phyloP scores from a whole-genome alignment of 1,140 invertebrate species.

The Trachymyrmex septentrionalis region DNA sequence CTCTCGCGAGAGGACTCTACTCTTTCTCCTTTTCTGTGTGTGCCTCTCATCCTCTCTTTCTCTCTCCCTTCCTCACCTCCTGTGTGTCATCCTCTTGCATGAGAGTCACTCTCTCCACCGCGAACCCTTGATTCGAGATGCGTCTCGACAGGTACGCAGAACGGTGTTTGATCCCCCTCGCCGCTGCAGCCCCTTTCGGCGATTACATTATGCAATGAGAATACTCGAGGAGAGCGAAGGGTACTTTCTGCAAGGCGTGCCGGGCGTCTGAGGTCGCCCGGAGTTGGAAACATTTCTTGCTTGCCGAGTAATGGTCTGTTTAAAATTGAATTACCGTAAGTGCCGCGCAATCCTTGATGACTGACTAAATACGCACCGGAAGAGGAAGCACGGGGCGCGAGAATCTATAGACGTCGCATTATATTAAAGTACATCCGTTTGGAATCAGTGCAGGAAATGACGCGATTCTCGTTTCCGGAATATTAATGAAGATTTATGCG shows the following conservation, averaged over 20 bases:
- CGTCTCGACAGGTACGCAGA: constrained; percentile 58
- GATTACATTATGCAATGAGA: constrained; percentile 77
- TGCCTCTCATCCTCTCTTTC: neutral
- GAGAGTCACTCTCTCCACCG: constrained; percentile 65
- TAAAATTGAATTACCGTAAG: constrained; percentile 72
- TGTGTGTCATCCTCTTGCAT: neutral
- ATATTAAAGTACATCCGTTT: constrained; percentile 34
- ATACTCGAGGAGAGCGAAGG: constrained; percentile 68
- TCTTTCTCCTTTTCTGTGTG: neutral
- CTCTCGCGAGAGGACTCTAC: neutral
- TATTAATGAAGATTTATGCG: constrained; percentile 28
- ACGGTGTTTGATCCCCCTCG: constrained; percentile 51
- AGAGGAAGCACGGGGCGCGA: neutral
- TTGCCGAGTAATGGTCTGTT: constrained; percentile 66
- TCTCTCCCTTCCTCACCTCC: neutral
- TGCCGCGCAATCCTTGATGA: constrained; percentile 69
- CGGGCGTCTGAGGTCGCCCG: constrained; percentile 59
- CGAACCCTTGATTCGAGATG: constrained; percentile 65
- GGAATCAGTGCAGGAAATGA: constrained; percentile 22
- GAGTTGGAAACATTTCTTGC: constrained; percentile 72
- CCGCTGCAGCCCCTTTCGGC: constrained; percentile 60
- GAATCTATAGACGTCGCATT: constrained; percentile 42
- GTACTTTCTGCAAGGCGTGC: constrained; percentile 65
- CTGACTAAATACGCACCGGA: constrained; percentile 63
- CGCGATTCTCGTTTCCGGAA: constrained; percentile 19